Evolutionary conservation across 2,888 invertebrate genomes (phyloP).

Genomic region (Calliphora vomitoria): DNA sequence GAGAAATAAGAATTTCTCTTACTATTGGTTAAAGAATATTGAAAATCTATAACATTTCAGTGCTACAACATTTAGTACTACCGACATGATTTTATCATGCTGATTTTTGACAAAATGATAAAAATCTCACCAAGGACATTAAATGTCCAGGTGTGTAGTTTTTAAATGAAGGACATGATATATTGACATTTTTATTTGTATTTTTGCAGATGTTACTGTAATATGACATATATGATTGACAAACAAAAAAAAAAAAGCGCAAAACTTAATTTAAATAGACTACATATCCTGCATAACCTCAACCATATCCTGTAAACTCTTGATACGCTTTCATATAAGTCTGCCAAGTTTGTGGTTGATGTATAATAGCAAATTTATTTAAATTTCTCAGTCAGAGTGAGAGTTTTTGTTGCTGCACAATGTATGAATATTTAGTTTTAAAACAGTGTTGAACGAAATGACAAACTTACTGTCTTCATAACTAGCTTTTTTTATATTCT

Average conservation of each 20-base stretch:
- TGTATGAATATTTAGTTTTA: background rate
- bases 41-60: too few relatives aligned
- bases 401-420: background rate
- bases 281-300: background rate
- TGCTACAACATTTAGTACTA: too few relatives aligned
- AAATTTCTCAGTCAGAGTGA: background rate
- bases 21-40: too few relatives aligned
- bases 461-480: background rate
- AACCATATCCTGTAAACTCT: constrained; percentile 3
- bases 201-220: background rate
- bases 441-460: background rate
- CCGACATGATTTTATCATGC: too few relatives aligned
- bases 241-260: background rate
- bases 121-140: too few relatives aligned
- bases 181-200: background rate
- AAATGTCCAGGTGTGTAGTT: too few relatives aligned
- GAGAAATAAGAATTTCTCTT: too few relatives aligned
- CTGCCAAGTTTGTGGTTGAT: background rate
- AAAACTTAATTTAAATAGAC: background rate
- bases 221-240: background rate
- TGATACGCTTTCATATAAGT: background rate
- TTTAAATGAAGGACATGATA: too few relatives aligned
- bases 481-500: background rate
- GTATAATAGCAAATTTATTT: background rate
- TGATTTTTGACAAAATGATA: too few relatives aligned